Percentiles rank a stretch among this genome's conserved stretches.
Evolutionary conservation across 2,113 vertebrate genomes (phyloP).

Genomic region (Platichthys flesus): DNA sequence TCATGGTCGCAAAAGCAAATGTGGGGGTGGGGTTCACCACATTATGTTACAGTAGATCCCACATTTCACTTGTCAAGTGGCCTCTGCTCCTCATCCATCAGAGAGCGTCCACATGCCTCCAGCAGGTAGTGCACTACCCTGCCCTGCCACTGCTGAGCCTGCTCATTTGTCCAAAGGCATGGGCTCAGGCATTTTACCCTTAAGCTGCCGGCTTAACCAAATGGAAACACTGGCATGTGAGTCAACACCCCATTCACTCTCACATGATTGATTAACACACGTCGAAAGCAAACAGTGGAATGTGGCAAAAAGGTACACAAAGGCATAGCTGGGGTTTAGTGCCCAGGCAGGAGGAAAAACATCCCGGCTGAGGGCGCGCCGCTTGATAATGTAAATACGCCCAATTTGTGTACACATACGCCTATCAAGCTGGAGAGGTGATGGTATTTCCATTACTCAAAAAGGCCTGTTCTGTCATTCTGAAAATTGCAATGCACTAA

Average conservation of each 20-base stretch:
- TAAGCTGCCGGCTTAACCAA: slow-evolving; percentile 78
- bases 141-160: slow-evolving; percentile 68
- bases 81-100: slow-evolving; percentile 4
- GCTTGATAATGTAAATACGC: slow-evolving; percentile 75
- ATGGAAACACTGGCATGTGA: slow-evolving; percentile 82
- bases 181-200: slow-evolving; percentile 69
- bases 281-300: slow-evolving; percentile 80
- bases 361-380: slow-evolving; percentile 63
- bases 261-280: slow-evolving; percentile 83
- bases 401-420: slow-evolving; percentile 55
- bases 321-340: slow-evolving; percentile 78
- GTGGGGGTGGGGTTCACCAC: neutral
- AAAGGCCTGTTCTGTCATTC: slow-evolving; percentile 26
- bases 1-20: neutral
- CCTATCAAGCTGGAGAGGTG: slow-evolving; percentile 49
- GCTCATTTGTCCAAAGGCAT: slow-evolving; percentile 72
- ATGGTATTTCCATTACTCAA: slow-evolving; percentile 54
- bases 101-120: slow-evolving; percentile 35
- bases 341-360: slow-evolving; percentile 73
- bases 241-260: slow-evolving; percentile 77
- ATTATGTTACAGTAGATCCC: neutral
- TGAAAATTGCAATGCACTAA: slow-evolving; percentile 30
- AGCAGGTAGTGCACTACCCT: slow-evolving; percentile 52
- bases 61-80: neutral
- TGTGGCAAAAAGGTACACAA: slow-evolving; percentile 80